phyloP scores from a whole-genome alignment of 2,797 vertebrate genomes.

The Hybognathus amarus region DNA sequence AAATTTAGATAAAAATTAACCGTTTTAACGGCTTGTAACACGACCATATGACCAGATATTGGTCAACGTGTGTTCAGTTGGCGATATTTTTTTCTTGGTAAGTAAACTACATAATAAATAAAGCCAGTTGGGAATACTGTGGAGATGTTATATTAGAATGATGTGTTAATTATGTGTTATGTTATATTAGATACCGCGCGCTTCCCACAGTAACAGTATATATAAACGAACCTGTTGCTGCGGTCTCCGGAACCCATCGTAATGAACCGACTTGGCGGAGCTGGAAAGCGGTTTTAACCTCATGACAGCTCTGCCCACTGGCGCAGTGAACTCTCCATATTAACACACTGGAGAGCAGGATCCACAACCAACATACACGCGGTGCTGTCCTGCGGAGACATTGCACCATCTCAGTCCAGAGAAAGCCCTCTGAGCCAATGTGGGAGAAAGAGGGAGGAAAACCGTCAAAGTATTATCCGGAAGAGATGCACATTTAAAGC shows the following conservation, averaged over 20 bases:
- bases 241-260: slow-evolving; percentile 86
- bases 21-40: neutral
- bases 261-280: slow-evolving; percentile 88
- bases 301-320: slow-evolving; percentile 85
- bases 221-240: slow-evolving; percentile 80
- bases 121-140: neutral
- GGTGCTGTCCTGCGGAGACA: slow-evolving; percentile 72
- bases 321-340: slow-evolving; percentile 59
- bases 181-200: neutral
- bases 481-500: slow-evolving; percentile 1
- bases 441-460: neutral
- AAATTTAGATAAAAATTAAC: neutral
- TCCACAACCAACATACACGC: slow-evolving; percentile 73
- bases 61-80: neutral
- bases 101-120: neutral
- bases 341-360: slow-evolving; percentile 63
- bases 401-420: slow-evolving; percentile 79
- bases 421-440: slow-evolving; percentile 32
- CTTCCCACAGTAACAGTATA: neutral
- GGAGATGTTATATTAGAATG: neutral
- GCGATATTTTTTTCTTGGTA: neutral
- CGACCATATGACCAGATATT: neutral
- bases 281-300: slow-evolving; percentile 90
- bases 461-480: slow-evolving; percentile 21
- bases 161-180: neutral